phyloP scores from a whole-genome alignment of 2,797 vertebrate species.

The Anguilla megastoma region DNA sequence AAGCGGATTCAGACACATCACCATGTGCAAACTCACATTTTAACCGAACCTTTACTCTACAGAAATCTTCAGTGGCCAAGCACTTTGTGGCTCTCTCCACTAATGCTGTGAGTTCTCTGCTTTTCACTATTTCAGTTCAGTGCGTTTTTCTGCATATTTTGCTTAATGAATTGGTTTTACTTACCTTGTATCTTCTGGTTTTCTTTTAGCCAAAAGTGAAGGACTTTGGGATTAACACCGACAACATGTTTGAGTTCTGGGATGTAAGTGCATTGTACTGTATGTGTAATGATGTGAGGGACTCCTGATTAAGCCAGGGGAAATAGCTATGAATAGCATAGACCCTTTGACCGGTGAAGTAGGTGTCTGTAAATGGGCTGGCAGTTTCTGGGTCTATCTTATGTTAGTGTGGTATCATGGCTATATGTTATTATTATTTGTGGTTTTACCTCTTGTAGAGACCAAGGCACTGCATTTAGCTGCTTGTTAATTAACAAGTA shows the following conservation, averaged over 20 bases:
- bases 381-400: constrained; percentile 74
- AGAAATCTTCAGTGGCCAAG: constrained; percentile 87
- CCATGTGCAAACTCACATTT: not conserved
- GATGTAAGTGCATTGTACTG: constrained; percentile 82
- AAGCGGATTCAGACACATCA: no score
- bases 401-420: constrained; percentile 38
- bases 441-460: constrained; percentile 81
- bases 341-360: constrained; percentile 72
- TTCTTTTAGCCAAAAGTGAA: constrained; percentile 87
- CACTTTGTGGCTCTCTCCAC: constrained; percentile 96
- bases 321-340: constrained; percentile 66
- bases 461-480: constrained; percentile 61
- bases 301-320: constrained; percentile 38
- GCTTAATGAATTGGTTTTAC: not conserved
- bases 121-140: not conserved
- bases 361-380: constrained; percentile 55
- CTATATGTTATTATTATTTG: constrained; percentile 79
- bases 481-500: constrained; percentile 70
- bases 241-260: constrained; percentile 99
- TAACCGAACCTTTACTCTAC: constrained; percentile 37
- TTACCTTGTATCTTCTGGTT: constrained; percentile 35
- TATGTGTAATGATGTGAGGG: not conserved
- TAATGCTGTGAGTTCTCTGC: constrained; percentile 81
- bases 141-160: not conserved
- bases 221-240: constrained; percentile 91